Conservation (phyloP, 2,797 vertebrate genomes). For the Pipistrellus kuhlii region DNA sequence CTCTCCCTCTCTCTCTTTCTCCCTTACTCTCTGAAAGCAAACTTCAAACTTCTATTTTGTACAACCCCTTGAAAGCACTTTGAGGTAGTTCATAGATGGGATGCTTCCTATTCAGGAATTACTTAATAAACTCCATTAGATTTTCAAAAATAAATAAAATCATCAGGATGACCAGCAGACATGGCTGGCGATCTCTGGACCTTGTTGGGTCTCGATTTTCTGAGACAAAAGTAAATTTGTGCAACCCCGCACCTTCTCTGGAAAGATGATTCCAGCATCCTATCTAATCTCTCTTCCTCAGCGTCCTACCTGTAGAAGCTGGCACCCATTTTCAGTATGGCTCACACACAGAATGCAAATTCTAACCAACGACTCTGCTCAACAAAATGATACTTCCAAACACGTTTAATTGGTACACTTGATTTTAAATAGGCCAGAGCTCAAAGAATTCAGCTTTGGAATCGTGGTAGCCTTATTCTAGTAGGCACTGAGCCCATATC, state of each 20-base stretch:
- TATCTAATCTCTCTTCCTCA: background rate
- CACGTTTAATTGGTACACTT: background rate
- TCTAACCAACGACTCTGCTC: background rate
- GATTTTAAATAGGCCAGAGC: background rate
- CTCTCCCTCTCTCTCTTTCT: too few species aligned
- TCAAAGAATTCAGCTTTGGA: background rate
- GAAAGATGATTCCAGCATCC: background rate
- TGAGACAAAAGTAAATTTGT: background rate
- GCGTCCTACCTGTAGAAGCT: background rate
- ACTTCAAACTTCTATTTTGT: too few species aligned
- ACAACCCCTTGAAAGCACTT: too few species aligned
- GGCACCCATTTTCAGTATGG: background rate
- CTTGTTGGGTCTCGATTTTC: background rate
- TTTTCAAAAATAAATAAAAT: too few species aligned
- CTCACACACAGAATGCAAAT: background rate
- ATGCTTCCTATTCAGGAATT: too few species aligned
- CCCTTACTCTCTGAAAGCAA: too few species aligned
- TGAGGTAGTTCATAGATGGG: too few species aligned
- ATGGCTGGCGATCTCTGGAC: background rate
- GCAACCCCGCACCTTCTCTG: background rate
- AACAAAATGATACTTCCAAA: background rate
- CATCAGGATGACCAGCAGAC: too few species aligned
- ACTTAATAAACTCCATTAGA: too few species aligned
- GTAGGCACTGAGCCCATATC: too few species aligned
- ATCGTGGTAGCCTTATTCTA: background rate